Evolutionary conservation across 2,113 vertebrate genomes (phyloP), one percentile per base, ranked within the genome.

Genomic region (Peucedramus taeniatus): DNA sequence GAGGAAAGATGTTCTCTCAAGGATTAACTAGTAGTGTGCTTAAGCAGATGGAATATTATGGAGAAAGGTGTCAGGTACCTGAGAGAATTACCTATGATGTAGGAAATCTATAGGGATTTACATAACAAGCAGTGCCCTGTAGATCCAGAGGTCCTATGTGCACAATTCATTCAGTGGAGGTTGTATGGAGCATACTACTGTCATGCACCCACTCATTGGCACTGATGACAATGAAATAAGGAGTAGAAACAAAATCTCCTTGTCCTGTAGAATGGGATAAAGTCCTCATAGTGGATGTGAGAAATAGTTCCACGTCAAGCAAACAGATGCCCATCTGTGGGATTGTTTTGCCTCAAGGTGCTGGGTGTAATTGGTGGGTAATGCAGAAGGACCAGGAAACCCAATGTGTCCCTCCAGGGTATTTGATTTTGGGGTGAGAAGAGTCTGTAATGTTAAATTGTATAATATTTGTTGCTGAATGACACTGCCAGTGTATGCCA

Each of bases 141-240:
- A 37, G 47, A 14, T 72, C 28, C 18, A 28, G n/a, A 33, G 28
- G 9, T 75, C 35, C 42, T 2, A 1, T n/a, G 24, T 13, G 15
- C 26, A 13, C 24, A 40, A 1, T 30, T 45, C 30, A 33, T 24
- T 12, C 0, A 0, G 28, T 23, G 9, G 10, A 65, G 15, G 24
- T 40, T 39, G 30, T 40, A 49, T n/a, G 20, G 30, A 49, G 20
- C 13, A 35, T 42, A 24, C 5, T n/a, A 6, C 20, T n/a, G 10
- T n/a, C 19, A 16, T 10, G 14, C 19, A 13, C 35, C 28, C 40
- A 13, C 35, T 49, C 13, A 24, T 0, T 49, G 35, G n/a, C 24
- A 26, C 16, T 35, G 35, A n/a, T 24, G 11, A 8, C 24, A 65
- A 7, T 40, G 20, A 65, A 65, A n/a, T 15, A 21, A 23, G 45